Base-by-base conservation (phyloP, 2,797 vertebrate species). In the Florisuga fusca region DNA sequence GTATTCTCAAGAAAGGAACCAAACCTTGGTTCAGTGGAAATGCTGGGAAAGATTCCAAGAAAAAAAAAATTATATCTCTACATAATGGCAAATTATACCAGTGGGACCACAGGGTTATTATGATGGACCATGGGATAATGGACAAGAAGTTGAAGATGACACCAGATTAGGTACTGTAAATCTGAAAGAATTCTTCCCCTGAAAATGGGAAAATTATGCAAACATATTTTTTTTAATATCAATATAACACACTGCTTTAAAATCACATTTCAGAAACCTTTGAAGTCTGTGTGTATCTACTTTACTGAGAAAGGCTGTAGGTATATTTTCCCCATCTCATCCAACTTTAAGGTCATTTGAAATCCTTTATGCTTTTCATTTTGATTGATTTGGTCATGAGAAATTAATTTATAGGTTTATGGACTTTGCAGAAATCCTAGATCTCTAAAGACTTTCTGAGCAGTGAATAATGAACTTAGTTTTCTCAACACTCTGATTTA, bases 381-480 rank as follows among this genome's bases (percentile, higher is more conserved):
- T 92, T 86, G 83, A 96, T 81, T 83, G 15, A 92, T 96, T 97
- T 94, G 93, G 82, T 91, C 75, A 90, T 34, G 33, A 94, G 84
- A 95, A 96, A 95, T 94, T 95, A 94, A 96, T 96, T 97, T 92
- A 81, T 55, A 83, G 46, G 48, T 48, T 85, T 90, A 90, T 48
- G 18, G 76, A 94, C 67, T 95, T 51, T 58, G 48, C 75, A 94
- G 91, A 91, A 90, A 91, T 88, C 66, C 96, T 79, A 79, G 80
- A 82, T 85, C 92, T 85, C 87, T 64, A 64, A 93, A 92, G 94
- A 73, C 89, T 48, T 94, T 88, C 41, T 72, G 57, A 94, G 68
- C 66, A 91, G 53, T 82, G 85, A 96, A 85, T 94, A 92, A 95
- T 82, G 89, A 93, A 94, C 94, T 95, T 96, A 90, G 78, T 85